Evolutionary conservation across 2,888 invertebrate species (phyloP).

Genomic region (Crematogaster levior): DNA sequence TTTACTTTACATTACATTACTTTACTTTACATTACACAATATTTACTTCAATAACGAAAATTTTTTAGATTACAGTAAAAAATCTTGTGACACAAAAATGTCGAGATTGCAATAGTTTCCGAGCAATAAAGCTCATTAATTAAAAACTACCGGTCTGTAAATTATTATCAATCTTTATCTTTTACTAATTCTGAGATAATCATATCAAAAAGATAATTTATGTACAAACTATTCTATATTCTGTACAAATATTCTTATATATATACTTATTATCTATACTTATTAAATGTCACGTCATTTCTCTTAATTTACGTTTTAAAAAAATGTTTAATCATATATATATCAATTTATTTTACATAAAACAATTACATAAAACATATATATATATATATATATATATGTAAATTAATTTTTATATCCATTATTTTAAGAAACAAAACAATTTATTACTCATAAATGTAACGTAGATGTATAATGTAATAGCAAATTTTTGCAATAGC

Average conservation of each 20-base stretch:
- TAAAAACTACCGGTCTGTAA: background rate
- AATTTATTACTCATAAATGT: background rate
- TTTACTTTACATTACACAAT: too few species aligned
- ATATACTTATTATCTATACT: too few species aligned
- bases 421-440: background rate
- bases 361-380: too few species aligned
- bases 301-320: background rate
- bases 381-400: background rate
- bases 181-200: background rate
- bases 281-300: background rate
- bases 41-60: background rate
- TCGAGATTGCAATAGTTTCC: background rate
- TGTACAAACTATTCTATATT: too few species aligned
- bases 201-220: background rate
- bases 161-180: background rate
- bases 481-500: background rate
- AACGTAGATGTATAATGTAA: too few species aligned
- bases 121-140: background rate
- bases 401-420: background rate
- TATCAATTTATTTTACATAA: background rate
- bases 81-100: background rate
- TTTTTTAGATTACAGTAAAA: background rate
- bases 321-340: background rate
- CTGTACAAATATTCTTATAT: too few species aligned
- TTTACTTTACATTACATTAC: too few species aligned